These are phyloP conservation scores for Syngnathus acus DNA, from an alignment of 2,797 vertebrate species.

Conservation along the genomic window DNA sequence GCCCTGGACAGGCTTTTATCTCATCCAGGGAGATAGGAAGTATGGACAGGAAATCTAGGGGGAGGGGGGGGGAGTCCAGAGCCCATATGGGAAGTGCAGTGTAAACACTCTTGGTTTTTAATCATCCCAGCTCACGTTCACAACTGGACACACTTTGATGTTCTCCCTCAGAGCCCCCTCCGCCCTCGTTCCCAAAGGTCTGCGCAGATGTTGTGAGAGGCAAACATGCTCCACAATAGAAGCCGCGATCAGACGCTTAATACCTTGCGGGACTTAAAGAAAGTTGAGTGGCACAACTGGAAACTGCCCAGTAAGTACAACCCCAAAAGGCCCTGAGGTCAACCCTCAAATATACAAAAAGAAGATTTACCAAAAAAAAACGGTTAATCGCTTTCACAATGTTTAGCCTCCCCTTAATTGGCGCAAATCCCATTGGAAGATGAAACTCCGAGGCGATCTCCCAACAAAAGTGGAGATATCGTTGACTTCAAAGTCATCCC, in stretches of 20 bases:
- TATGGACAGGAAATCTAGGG: constrained; percentile 73
- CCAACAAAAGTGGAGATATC: constrained; percentile 31
- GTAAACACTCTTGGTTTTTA: constrained; percentile 76
- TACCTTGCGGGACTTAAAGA: constrained; percentile 55
- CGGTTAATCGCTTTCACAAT: constrained; percentile 34
- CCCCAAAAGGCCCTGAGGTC: constrained; percentile 58
- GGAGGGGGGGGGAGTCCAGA: constrained; percentile 56
- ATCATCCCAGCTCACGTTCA: constrained; percentile 74
- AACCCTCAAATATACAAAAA: constrained; percentile 40
- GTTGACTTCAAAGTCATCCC: constrained; percentile 53
- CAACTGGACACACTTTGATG: constrained; percentile 72
- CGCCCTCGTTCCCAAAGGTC: constrained; percentile 54
- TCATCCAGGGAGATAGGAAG: constrained; percentile 67
- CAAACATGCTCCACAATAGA: constrained; percentile 14
- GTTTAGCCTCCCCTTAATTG: constrained; percentile 44
- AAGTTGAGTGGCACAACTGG: constrained; percentile 54
- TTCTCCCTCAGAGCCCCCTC: constrained; percentile 63
- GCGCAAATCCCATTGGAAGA: constrained; percentile 41
- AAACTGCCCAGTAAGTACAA: constrained; percentile 51
- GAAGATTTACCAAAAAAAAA: constrained; percentile 8
- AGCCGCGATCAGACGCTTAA: constrained; percentile 15
- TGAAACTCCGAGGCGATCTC: constrained; percentile 44
- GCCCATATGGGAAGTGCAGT: constrained; percentile 71
- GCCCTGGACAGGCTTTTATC: constrained; percentile 63
- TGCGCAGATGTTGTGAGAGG: constrained; percentile 21